Conservation (phyloP, 1,140 invertebrate species). For the Drosophila simulans region DNA sequence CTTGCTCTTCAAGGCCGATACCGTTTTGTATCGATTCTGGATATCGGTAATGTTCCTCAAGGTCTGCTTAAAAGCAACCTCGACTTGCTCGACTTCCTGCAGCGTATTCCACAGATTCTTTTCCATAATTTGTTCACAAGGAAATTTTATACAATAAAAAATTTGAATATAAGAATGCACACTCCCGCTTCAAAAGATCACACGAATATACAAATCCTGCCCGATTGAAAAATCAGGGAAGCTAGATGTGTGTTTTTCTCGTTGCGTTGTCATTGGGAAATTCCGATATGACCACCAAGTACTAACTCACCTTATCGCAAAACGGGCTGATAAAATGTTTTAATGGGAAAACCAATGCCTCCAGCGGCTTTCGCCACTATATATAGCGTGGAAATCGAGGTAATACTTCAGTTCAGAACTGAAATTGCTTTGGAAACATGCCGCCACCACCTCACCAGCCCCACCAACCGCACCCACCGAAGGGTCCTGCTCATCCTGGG, state of each 20-base stretch:
- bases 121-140: conserved; percentile 39
- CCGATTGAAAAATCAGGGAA: not conserved
- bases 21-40: conserved; percentile 34
- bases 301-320: conserved; percentile 15
- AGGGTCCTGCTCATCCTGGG: conserved; percentile 31
- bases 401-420: conserved; percentile 14
- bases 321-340: conserved; percentile 12
- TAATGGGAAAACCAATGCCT: conserved; percentile 16
- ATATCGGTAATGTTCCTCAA: conserved; percentile 40
- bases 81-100: conserved; percentile 41
- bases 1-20: conserved; percentile 20
- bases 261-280: conserved; percentile 27
- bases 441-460: conserved; percentile 43
- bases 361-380: conserved; percentile 3
- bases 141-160: conserved; percentile 39
- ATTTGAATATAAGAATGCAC: not conserved
- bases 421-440: conserved; percentile 21
- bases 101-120: conserved; percentile 37
- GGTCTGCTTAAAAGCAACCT: conserved; percentile 40
- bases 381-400: conserved; percentile 8
- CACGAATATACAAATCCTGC: not conserved
- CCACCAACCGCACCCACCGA: conserved; percentile 18
- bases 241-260: conserved; percentile 3
- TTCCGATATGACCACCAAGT: conserved; percentile 26
- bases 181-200: not conserved